These are phyloP conservation scores for Cheiracanthium punctorium DNA, from an alignment of 2,888 invertebrate species.

Conservation along the genomic window DNA sequence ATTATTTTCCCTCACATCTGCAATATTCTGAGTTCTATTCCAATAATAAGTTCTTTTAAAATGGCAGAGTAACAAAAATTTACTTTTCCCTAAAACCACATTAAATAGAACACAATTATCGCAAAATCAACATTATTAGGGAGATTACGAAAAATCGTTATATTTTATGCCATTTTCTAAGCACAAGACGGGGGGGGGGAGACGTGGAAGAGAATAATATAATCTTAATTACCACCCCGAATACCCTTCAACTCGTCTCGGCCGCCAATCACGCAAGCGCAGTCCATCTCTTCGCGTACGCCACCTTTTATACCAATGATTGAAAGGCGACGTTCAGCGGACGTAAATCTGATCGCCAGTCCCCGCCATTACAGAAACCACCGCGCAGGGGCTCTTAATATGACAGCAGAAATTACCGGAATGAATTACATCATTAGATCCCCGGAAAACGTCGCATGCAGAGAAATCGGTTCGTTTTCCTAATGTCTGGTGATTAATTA, in stretches of 20 bases:
- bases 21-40: no score
- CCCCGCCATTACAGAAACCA: slow-evolving; percentile 37
- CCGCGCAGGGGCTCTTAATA: slow-evolving; percentile 47
- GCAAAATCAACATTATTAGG: neutral
- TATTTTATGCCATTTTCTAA: neutral
- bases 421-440: slow-evolving; percentile 55
- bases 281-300: neutral
- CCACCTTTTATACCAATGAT: slow-evolving; percentile 24
- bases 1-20: no score
- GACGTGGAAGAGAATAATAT: neutral
- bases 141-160: neutral
- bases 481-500: slow-evolving; percentile 70
- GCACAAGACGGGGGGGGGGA: neutral
- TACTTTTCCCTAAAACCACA: no score
- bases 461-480: slow-evolving; percentile 67
- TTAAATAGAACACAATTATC: neutral
- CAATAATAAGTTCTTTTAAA: no score
- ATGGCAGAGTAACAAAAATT: no score
- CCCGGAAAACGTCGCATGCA: slow-evolving; percentile 39
- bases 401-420: slow-evolving; percentile 68
- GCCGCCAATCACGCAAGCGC: neutral
- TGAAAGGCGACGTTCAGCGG: slow-evolving; percentile 36
- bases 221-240: neutral
- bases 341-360: slow-evolving; percentile 34
- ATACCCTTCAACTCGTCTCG: neutral